Conservation (phyloP, 1,140 invertebrate species). For the Archegozetes longisetosus region DNA sequence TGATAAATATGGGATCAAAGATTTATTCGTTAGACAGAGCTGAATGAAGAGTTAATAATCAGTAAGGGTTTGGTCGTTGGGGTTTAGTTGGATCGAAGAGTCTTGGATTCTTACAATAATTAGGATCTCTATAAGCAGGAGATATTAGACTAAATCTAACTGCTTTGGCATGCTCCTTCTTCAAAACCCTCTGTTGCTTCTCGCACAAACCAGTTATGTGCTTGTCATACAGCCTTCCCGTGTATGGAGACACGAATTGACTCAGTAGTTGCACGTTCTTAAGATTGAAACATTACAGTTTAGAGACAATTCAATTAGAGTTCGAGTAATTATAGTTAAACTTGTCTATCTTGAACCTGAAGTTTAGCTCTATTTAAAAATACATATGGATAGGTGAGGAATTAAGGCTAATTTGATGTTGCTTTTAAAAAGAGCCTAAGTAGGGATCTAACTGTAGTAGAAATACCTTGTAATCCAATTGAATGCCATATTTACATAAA, state of each 20-base stretch:
- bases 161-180: slow-evolving; percentile 51
- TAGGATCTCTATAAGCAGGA: slow-evolving; percentile 3
- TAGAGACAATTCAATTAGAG: too few relatives aligned
- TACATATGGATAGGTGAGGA: too few relatives aligned
- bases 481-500: slow-evolving; percentile 66
- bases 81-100: slow-evolving; percentile 16
- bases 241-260: slow-evolving; percentile 87
- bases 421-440: too few relatives aligned
- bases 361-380: too few relatives aligned
- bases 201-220: slow-evolving; percentile 77
- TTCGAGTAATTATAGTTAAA: too few relatives aligned
- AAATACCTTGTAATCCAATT: slow-evolving; percentile 63
- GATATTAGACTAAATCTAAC: slow-evolving; percentile 39
- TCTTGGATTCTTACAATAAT: slow-evolving; percentile 13
- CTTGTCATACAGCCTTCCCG: slow-evolving; percentile 70
- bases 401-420: too few relatives aligned
- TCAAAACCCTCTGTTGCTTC: slow-evolving; percentile 48
- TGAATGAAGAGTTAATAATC: not conserved
- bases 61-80: slow-evolving; percentile 15
- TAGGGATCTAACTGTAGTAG: too few relatives aligned
- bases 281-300: too few relatives aligned
- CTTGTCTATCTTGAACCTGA: too few relatives aligned
- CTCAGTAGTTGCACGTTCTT: slow-evolving; percentile 73
- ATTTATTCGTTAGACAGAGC: too few relatives aligned
- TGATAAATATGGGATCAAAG: too few relatives aligned